Conservation (phyloP, 64 coral and sea anemone genomes). For the Montipora foliosa region DNA sequence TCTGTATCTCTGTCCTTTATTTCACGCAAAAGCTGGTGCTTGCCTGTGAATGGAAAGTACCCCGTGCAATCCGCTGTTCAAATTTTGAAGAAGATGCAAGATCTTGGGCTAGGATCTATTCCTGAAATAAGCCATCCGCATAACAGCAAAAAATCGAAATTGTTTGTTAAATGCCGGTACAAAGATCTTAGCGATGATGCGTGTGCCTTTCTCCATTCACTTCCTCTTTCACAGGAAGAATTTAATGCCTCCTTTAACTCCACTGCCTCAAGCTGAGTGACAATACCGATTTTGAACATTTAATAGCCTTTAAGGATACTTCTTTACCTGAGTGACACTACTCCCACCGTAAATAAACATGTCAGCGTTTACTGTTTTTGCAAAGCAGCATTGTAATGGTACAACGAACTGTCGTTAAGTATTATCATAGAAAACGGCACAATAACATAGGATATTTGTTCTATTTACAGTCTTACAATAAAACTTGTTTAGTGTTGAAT, state of each 20-base stretch:
- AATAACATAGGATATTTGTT: no score
- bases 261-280: not conserved
- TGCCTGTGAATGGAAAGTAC: slow-evolving; percentile 2
- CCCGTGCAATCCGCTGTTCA: not conserved
- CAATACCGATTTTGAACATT: not conserved
- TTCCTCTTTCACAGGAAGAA: not conserved
- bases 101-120: not conserved
- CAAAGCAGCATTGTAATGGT: no score
- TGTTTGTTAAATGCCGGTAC: not conserved
- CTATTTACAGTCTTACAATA: no score
- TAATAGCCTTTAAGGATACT: not conserved
- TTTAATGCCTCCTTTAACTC: not conserved
- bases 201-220: not conserved
- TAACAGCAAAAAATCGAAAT: not conserved
- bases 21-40: slow-evolving; percentile 6
- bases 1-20: not conserved
- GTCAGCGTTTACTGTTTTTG: no score
- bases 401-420: no score
- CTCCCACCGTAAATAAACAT: no score
- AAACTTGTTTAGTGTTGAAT: no score
- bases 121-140: slow-evolving; percentile 3
- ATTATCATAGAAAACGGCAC: no score
- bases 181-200: not conserved
- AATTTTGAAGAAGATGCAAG: slow-evolving; percentile 31
- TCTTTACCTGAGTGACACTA: no score